Evolutionary conservation across 1,140 invertebrate species (phyloP).

Genomic region (Dryas iulia): DNA sequence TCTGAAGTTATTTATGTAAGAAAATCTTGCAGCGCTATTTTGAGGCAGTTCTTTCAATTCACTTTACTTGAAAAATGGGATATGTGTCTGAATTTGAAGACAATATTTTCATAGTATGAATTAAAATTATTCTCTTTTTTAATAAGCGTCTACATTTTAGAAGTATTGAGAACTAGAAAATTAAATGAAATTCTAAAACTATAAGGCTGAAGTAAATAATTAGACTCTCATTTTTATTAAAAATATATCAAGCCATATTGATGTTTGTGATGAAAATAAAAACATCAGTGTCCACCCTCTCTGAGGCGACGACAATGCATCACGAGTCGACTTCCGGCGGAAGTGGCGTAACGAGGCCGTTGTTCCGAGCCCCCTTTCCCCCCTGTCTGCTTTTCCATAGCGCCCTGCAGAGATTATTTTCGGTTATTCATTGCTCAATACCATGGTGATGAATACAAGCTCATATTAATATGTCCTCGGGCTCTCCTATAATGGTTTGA

Average conservation of each 20-base stretch:
- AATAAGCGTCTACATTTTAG: no score
- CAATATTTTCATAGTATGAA: no score
- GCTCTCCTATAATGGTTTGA: constrained; percentile 27
- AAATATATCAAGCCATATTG: constrained; percentile 18
- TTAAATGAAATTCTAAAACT: no score
- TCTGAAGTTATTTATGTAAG: no score
- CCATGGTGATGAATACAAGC: constrained; percentile 68
- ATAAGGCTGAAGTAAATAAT: not conserved
- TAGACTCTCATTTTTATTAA: not conserved
- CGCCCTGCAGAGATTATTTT: constrained; percentile 65
- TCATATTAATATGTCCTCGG: constrained; percentile 64
- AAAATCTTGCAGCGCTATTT: no score
- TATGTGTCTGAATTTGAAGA: no score
- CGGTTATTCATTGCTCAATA: constrained; percentile 65
- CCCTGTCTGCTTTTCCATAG: constrained; percentile 41
- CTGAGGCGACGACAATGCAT: constrained; percentile 41
- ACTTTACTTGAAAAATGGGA: no score
- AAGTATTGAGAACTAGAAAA: no score
- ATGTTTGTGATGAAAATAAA: constrained; percentile 34
- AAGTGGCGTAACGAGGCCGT: constrained; percentile 72
- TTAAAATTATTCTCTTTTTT: no score
- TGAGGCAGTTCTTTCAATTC: no score
- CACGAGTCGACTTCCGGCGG: constrained; percentile 70
- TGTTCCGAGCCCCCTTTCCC: constrained; percentile 49
- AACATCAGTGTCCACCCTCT: constrained; percentile 35